Evolutionary conservation across 2,113 vertebrate genomes (phyloP).

Genomic region (Erpornis zantholeuca): DNA sequence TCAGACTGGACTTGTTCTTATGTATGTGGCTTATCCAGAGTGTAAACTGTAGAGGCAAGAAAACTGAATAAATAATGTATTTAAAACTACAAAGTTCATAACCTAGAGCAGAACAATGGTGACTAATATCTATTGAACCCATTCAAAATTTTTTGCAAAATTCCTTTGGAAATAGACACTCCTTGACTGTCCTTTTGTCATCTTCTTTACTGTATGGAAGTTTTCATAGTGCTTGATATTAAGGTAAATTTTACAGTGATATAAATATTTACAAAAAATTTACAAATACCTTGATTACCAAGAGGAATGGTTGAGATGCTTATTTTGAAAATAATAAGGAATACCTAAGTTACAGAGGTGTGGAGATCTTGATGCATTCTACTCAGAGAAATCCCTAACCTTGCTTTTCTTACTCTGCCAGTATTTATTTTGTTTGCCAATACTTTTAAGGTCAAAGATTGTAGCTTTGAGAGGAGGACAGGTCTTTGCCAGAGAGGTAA

Average conservation of each 20-base stretch:
- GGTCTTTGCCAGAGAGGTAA: neutral
- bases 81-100: neutral
- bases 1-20: neutral
- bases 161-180: accelerated
- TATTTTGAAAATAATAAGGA: neutral
- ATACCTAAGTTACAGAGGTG: neutral
- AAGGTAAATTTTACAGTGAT: neutral
- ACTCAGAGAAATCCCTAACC: neutral
- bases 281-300: neutral
- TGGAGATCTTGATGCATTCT: neutral
- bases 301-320: neutral
- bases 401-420: neutral
- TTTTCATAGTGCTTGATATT: neutral
- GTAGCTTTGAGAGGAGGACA: neutral
- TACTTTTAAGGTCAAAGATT: neutral
- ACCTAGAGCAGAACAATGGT: neutral
- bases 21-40: neutral
- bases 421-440: neutral
- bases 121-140: neutral
- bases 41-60: neutral
- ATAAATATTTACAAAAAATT: neutral
- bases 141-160: neutral
- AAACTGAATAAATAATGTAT: neutral
- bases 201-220: neutral
- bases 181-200: neutral